Evolutionary conservation across 2,888 invertebrate genomes (phyloP).

Genomic region (Allacma fusca): DNA sequence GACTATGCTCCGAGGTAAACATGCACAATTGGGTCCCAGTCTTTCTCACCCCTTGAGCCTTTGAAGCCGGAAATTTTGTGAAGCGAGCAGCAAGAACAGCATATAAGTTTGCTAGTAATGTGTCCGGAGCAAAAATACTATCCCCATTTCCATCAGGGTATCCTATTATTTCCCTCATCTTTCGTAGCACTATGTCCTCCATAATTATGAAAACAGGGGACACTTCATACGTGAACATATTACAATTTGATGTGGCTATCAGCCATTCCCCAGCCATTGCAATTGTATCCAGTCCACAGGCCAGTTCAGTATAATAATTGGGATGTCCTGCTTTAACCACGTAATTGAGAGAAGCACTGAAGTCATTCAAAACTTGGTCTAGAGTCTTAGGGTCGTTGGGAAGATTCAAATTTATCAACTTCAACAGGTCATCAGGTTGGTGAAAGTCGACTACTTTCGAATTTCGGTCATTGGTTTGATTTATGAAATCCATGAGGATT

Average conservation of each 20-base stretch:
- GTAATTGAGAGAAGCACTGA: too few relatives aligned
- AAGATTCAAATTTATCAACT: too few relatives aligned
- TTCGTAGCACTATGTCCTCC: constrained; percentile 88
- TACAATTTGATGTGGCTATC: constrained; percentile 97
- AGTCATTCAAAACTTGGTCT: too few relatives aligned
- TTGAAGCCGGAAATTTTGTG: constrained; percentile 93
- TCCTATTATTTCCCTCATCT: constrained; percentile 82
- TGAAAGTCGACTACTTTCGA: too few relatives aligned
- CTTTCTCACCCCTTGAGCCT: constrained; percentile 88
- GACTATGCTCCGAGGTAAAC: constrained; percentile 97
- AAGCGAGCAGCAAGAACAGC: constrained; percentile 95
- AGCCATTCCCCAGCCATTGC: constrained; percentile 99
- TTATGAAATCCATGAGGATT: too few relatives aligned
- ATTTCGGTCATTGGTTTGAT: too few relatives aligned
- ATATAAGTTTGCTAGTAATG: too few relatives aligned
- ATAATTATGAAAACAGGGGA: constrained; percentile 86
- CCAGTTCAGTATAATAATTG: constrained; percentile 97
- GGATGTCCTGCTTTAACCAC: constrained; percentile 91
- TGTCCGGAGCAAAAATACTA: constrained; percentile 86
- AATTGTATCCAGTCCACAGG: constrained; percentile 93
- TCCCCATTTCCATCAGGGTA: constrained; percentile 80
- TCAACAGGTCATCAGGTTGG: too few relatives aligned
- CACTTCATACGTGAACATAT: constrained; percentile 97
- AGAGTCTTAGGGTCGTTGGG: too few relatives aligned
- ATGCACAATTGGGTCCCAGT: constrained; percentile 93